phyloP scores from a whole-genome alignment of 2,888 invertebrate species.

The Harpagoxenus sublaevis region DNA sequence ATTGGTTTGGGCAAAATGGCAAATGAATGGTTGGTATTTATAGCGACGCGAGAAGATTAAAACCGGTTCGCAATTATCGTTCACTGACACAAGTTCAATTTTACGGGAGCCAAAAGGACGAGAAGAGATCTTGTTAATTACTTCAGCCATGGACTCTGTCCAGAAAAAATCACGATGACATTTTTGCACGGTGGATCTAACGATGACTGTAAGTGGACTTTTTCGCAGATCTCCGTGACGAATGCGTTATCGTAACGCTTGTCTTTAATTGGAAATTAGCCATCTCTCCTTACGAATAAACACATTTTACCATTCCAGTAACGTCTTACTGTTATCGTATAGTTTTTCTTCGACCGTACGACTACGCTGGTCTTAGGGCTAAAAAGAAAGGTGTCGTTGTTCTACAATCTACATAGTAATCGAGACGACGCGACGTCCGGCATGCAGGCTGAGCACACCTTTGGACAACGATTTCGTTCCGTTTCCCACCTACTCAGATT shows the following conservation, averaged over 20 bases:
- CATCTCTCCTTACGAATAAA: constrained; percentile 35
- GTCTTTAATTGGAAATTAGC: constrained; percentile 66
- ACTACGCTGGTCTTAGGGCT: constrained; percentile 46
- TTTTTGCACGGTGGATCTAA: neutral
- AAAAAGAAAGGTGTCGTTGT: constrained; percentile 61
- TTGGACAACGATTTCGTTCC: constrained; percentile 29
- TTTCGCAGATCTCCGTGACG: neutral
- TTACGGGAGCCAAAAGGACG: neutral
- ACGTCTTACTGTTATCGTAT: constrained; percentile 56
- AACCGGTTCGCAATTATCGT: constrained; percentile 28
- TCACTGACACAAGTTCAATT: constrained; percentile 10
- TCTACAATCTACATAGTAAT: constrained; percentile 8
- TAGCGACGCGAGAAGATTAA: constrained; percentile 14
- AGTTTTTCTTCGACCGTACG: constrained; percentile 53
- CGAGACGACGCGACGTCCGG: constrained; percentile 41
- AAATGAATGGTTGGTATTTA: constrained; percentile 9
- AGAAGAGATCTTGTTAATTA: constrained; percentile 4
- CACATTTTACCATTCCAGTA: constrained; percentile 47
- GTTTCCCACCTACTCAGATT: constrained; percentile 13
- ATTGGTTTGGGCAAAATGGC: constrained; percentile 34
- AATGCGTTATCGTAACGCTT: neutral
- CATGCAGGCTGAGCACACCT: constrained; percentile 24
- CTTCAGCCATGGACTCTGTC: neutral
- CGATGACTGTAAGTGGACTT: neutral
- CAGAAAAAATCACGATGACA: constrained; percentile 4